Evolutionary conservation across 2,797 vertebrate species (phyloP), one percentile per base, ranked within the genome.

Genomic region (Sebastolobus altivelis): DNA sequence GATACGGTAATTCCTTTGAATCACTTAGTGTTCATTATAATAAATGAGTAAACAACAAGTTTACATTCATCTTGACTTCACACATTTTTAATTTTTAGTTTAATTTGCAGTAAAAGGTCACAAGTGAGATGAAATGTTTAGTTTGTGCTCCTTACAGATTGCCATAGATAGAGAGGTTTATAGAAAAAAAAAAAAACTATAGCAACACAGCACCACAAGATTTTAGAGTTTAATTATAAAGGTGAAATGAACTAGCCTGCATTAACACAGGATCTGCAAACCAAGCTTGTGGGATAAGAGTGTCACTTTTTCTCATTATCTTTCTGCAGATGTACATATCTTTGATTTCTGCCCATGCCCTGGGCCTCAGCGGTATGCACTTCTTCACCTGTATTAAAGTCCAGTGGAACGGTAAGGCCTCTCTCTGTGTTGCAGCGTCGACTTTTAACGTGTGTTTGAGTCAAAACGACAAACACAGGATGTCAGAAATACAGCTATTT

Each of bases 321-420:
- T 73, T 35, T 62, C 63, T 90, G 8, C 94, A 99, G 99, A 99
- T 99, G 99, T 99, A 99, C 91, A 97, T 98, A 92, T 96, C 98
- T 68, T 94, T 99, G 88, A 98, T 99, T 81, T 99, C 98, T 35
- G 94, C 97, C 85, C 97, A 99, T 40, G 97, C 98, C 1, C 96
- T 99, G 71, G 87, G 97, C 27, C 96, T 99, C 82, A 99, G 98
- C 81, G 97, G 97, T 4, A 96, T 99, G 87, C 98, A 99, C 94
- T 99, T 99, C 92, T 96, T 98, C 88, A 97, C 96, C 92, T 99
- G 99, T 77, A 97, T 99, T 92, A 97, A 96, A 92, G 97, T 96
- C 83, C 99, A 99, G 95, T 99, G 99, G 99, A 99, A 96, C 5
- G 98, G 99, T 99, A 94, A 96, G 96, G 1, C 27, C 11, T 61